A percentile compares a stretch with the other conserved stretches of the same genome.
These are phyloP conservation scores for Sceloporus undulatus DNA, from an alignment of 2,113 vertebrate genomes.

Conservation along the genomic window DNA sequence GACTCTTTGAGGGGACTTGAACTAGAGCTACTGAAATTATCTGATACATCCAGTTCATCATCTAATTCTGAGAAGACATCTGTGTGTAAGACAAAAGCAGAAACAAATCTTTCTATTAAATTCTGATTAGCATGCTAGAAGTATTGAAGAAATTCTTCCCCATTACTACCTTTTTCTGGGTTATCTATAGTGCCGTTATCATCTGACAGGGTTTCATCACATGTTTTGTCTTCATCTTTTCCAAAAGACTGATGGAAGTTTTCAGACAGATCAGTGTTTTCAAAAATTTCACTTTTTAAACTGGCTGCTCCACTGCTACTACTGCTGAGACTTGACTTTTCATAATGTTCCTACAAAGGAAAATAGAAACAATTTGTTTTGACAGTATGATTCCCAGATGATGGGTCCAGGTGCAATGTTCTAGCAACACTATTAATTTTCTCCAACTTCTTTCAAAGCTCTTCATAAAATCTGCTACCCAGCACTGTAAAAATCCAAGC, in stretches of 20 bases:
- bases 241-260: slow-evolving; percentile 49
- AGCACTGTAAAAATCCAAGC: background rate
- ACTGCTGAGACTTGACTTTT: slow-evolving; percentile 70
- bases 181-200: slow-evolving; percentile 65
- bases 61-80: slow-evolving; percentile 74
- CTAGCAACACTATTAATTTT: background rate
- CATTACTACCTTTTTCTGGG: slow-evolving; percentile 70
- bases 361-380: slow-evolving; percentile 21
- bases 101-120: slow-evolving; percentile 20
- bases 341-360: slow-evolving; percentile 66
- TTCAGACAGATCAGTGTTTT: slow-evolving; percentile 52
- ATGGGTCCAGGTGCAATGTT: background rate
- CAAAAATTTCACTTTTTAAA: slow-evolving; percentile 73
- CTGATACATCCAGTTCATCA: slow-evolving; percentile 67
- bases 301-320: slow-evolving; percentile 68
- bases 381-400: background rate
- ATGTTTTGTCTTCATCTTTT: slow-evolving; percentile 66
- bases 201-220: slow-evolving; percentile 61
- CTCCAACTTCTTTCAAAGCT: background rate
- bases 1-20: slow-evolving; percentile 73
- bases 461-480: background rate
- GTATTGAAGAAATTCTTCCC: background rate
- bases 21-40: slow-evolving; percentile 69
- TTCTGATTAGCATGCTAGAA: background rate
- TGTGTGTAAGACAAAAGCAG: slow-evolving; percentile 51